Evolutionary conservation across 2,797 vertebrate species (phyloP), one percentile per base, ranked within the genome.

Genomic region (Epinephelus awoara): DNA sequence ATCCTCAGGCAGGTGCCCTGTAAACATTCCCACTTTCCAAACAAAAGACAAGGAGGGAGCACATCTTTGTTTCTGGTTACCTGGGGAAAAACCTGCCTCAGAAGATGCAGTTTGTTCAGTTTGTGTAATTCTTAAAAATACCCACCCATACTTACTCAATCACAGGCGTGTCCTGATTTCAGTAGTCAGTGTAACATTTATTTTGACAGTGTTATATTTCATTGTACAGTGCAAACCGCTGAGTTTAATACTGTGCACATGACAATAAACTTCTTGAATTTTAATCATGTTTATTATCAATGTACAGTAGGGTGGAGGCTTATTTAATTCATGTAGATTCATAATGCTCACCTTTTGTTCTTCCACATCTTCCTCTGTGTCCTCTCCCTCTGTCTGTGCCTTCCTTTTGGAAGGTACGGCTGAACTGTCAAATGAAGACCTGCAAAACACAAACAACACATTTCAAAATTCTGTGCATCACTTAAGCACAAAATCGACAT

Each of bases 281-380:
- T 25, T 19, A 64, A 19, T 21, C 2, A 14, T 6, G 17, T 38
- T 72, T n/a, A 14, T 50, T 2, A 29, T 34, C 2, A 61, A 19
- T 7, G 18, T 18, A 54, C 9, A 29, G 5, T 1, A 12, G 4
- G 34, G 8, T 17, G 23, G 34, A 44, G 34, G 2, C 10, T 27
- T 64, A 6, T 70, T 57, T 14, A 38, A 11, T 1, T 4, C 0
- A 9, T 34, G 38, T 47, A 56, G 14, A 61, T 15, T 57, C 6
- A 40, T 52, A 29, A 51, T n/a, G n/a, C 17, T 40, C 18, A 97
- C 98, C 93, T 97, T 98, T 71, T 96, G 97, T 78, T 99, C 98
- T 92, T 99, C 97, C 25, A 98, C 89, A 83, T 97, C 97, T 89
- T 99, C 97, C 83, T 99, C 98, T 29, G 96, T 94, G 12, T 96